These are phyloP conservation scores for Orthosia gothica DNA, from an alignment of 2,888 invertebrate genomes.

Conservation along the genomic window DNA sequence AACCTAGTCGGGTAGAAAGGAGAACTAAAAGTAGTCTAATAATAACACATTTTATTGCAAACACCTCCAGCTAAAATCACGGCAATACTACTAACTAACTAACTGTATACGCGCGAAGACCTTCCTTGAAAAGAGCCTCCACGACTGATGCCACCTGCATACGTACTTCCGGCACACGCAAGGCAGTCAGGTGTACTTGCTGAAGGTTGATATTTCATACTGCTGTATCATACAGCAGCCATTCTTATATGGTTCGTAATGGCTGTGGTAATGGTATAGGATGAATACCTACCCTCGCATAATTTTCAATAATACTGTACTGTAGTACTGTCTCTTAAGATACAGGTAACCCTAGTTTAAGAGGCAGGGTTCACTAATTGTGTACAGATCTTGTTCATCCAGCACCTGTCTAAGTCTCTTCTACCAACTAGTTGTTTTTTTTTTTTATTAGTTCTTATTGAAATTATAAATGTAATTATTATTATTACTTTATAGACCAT, in stretches of 20 bases:
- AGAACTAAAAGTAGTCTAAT: constrained; percentile 1
- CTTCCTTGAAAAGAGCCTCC: background rate
- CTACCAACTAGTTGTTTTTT: no score
- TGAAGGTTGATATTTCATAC: background rate
- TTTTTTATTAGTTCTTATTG: no score
- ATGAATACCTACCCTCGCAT: no score
- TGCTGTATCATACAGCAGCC: background rate
- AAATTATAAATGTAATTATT: no score
- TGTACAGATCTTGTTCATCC: no score
- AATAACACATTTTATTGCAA: background rate
- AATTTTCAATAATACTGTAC: background rate
- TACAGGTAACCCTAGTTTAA: no score
- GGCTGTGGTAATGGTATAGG: no score
- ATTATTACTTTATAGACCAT: no score
- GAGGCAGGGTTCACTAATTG: no score
- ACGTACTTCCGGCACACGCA: constrained; percentile 18
- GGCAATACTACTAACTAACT: background rate
- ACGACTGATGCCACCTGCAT: background rate
- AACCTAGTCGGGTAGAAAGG: no score
- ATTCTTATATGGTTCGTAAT: background rate
- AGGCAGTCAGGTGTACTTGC: constrained; percentile 1
- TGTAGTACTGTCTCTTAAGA: no score
- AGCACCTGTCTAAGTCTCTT: no score
- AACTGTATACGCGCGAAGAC: background rate
- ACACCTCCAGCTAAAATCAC: background rate